These are phyloP conservation scores for Scaptodrosophila lebanonensis DNA, from an alignment of 1,140 invertebrate species.

Conservation along the genomic window DNA sequence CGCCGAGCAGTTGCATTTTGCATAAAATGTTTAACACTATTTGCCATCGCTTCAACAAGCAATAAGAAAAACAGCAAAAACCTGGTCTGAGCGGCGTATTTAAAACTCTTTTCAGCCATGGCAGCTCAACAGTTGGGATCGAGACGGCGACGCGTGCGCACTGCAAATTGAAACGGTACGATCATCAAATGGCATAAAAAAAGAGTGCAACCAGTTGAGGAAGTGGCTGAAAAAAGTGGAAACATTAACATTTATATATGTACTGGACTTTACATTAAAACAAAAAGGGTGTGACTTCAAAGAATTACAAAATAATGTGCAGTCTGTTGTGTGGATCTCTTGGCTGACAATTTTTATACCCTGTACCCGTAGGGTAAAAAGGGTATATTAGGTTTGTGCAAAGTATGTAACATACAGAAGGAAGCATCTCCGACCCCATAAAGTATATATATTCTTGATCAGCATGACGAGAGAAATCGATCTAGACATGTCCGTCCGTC, in stretches of 20 bases:
- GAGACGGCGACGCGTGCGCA: slow-evolving; percentile 54
- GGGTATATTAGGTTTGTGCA: too few species aligned
- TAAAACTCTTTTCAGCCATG: slow-evolving; percentile 24
- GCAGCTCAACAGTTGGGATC: slow-evolving; percentile 28
- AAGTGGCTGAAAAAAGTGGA: too few species aligned
- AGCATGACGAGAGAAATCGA: too few species aligned
- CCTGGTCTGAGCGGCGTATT: slow-evolving; percentile 23
- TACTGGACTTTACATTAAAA: neutral
- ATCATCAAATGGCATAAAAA: slow-evolving; percentile 6
- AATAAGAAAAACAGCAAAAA: slow-evolving; percentile 20
- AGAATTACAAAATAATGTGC: too few species aligned
- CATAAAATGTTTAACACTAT: slow-evolving; percentile 29
- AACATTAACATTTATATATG: too few species aligned
- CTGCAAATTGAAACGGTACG: slow-evolving; percentile 35
- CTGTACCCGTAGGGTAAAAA: too few species aligned
- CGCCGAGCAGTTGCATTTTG: slow-evolving; percentile 40
- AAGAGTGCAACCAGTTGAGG: slow-evolving; percentile 19
- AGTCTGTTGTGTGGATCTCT: too few species aligned
- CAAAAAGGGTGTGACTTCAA: neutral
- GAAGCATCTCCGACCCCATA: too few species aligned
- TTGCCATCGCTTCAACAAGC: slow-evolving; percentile 7
- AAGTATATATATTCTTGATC: too few species aligned
- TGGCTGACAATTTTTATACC: too few species aligned
- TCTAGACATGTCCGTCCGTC: too few species aligned
- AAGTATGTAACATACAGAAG: too few species aligned